These are phyloP conservation scores for Monochamus saltuarius DNA, from an alignment of 1,140 invertebrate genomes.

Conservation along the genomic window DNA sequence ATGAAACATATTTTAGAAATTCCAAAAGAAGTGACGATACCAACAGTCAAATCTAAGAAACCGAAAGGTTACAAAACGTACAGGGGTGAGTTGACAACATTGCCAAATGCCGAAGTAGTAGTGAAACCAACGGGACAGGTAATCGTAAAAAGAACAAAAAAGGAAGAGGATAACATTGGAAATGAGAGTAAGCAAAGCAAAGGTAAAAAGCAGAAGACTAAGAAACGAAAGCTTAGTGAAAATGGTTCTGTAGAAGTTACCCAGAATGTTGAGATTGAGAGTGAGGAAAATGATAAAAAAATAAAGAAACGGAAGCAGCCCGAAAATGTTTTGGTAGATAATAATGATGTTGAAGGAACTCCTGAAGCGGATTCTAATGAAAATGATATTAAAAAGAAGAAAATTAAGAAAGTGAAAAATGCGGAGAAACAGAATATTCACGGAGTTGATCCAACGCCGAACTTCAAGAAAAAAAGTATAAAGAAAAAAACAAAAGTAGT, in stretches of 20 bases:
- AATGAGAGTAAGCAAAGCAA: neutral
- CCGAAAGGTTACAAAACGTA: conserved; percentile 58
- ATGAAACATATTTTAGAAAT: conserved; percentile 50
- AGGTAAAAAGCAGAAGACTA: neutral
- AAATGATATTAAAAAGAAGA: neutral
- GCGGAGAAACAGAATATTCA: neutral
- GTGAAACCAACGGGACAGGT: conserved; percentile 60
- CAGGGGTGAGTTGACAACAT: conserved; percentile 61
- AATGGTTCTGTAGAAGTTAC: neutral
- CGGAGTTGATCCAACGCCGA: neutral
- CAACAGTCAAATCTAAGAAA: conserved; percentile 50
- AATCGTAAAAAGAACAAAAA: conserved; percentile 20
- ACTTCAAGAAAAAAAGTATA: neutral
- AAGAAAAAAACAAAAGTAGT: neutral
- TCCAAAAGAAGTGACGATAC: conserved; percentile 50
- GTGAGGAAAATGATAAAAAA: neutral
- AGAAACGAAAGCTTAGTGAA: conserved; percentile 3
- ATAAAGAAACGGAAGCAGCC: neutral
- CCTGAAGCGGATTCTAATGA: neutral
- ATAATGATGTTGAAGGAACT: too few relatives aligned
- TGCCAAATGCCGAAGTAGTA: conserved; percentile 51
- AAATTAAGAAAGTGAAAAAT: neutral
- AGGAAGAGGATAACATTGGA: neutral
- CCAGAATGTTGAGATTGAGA: conserved; percentile 6
- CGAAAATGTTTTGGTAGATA: too few relatives aligned